Base-by-base conservation (phyloP, 2,888 invertebrate species). In the Lycophotia porphyrea region DNA sequence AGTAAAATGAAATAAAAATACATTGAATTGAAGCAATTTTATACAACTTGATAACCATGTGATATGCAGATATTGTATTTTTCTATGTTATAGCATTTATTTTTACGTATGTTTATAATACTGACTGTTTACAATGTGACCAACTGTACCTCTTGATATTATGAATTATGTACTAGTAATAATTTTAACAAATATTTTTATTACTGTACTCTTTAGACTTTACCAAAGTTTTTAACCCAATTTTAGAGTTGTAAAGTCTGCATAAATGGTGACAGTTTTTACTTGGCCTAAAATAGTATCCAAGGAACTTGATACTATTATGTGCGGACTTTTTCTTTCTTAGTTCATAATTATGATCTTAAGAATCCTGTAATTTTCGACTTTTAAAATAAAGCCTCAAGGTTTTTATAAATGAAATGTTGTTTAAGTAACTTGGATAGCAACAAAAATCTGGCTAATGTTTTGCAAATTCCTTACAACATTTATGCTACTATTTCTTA, bases 61-160 rank as follows among this genome's bases (percentile, higher is more conserved):
- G 92, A 92, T 92, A 91, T 84, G 84, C 87, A 88, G 83, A 88
- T 88, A 88, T 89, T 88, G 86, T 91, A 90, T 88, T 90, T 86
- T 88, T 86, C 85, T 87, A 89, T 80, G 81, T 82, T 90, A 85
- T 81, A 89, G 84, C 87, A 84, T 89, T 88, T 88, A 88, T 83
- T 85, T 89, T 88, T 88, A 87, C 83, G 87, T 87, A 84, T 73
- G 74, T 87, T 84, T 87, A 86, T 60, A 76, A 82, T 80, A 82
- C 79, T 87, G 64, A 79, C 64, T 88, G 81, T 91, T 87, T 90
- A 88, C 82, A 88, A 85, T 86, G 87, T 89, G 91, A 91, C 91
- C 88, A 89, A 82, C 80, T 89, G 80, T 90, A 90, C 91, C 86
- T 90, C 86, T 76, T 84, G 86, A 90, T 85, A 88, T 87, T 88